Percentiles rank a stretch among this genome's conserved stretches.
These are phyloP conservation scores for Vultur gryphus DNA, from an alignment of 2,797 vertebrate species.

Conservation along the genomic window DNA sequence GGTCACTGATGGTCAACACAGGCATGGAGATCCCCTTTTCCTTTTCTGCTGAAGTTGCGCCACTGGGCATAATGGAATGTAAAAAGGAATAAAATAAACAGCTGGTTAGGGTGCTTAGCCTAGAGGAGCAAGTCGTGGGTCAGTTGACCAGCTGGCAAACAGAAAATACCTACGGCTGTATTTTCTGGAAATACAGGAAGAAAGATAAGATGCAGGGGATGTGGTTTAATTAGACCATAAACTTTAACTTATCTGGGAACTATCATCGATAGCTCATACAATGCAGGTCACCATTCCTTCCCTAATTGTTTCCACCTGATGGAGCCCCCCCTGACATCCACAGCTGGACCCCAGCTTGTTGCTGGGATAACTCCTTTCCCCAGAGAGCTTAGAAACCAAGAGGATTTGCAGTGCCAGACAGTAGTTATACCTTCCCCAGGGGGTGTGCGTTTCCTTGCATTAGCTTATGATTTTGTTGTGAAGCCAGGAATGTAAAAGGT, in stretches of 20 bases:
- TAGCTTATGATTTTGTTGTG: neutral
- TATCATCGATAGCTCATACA: conserved; percentile 50
- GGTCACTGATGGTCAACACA: neutral
- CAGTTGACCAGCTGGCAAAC: conserved; percentile 39
- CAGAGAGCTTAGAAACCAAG: neutral
- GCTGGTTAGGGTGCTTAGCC: neutral
- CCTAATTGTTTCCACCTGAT: conserved; percentile 55
- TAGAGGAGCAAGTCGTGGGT: neutral
- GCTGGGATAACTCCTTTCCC: neutral
- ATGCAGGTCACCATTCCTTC: conserved; percentile 38
- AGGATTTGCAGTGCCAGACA: neutral
- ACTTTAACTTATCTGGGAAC: conserved; percentile 59
- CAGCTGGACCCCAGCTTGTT: conserved; percentile 60
- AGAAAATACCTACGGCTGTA: neutral
- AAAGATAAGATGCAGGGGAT: conserved; percentile 50
- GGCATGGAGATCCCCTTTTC: neutral
- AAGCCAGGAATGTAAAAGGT: neutral
- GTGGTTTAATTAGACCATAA: conserved; percentile 51
- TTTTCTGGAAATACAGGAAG: conserved; percentile 40
- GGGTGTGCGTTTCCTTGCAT: neutral
- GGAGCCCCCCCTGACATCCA: neutral
- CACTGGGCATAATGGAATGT: neutral
- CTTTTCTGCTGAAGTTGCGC: neutral
- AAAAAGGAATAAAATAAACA: neutral
- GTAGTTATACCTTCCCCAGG: neutral